Conservation (phyloP, 2,888 invertebrate species). For the Steinernema carpocapsae region DNA sequence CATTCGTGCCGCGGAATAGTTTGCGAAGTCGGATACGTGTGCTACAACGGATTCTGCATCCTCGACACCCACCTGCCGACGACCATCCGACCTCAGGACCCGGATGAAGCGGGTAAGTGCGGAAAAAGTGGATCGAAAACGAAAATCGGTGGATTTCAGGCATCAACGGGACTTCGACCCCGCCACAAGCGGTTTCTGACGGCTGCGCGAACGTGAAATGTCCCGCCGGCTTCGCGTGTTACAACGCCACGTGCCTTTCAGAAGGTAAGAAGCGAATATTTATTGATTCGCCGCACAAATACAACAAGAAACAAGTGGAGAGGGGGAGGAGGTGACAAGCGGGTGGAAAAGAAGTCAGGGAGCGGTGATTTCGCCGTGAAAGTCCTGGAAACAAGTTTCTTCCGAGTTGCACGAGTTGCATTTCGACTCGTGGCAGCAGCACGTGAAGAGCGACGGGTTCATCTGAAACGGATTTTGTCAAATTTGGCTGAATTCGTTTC, state of each 20-base stretch:
- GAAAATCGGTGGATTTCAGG: neutral
- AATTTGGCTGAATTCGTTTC: too few species aligned
- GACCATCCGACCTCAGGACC: too few species aligned
- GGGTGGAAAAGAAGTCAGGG: neutral
- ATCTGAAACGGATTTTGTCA: neutral
- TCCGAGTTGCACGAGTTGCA: conserved; percentile 26
- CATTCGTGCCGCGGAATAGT: neutral
- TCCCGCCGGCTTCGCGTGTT: neutral
- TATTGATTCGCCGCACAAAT: conserved; percentile 9
- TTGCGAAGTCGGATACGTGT: neutral
- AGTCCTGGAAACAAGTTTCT: conserved; percentile 16
- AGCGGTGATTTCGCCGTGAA: conserved; percentile 1
- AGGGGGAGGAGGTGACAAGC: neutral
- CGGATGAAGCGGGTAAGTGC: too few species aligned
- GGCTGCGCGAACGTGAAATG: neutral
- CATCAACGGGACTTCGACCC: neutral
- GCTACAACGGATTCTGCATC: neutral
- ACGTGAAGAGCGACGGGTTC: conserved; percentile 18
- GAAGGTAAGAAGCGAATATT: neutral
- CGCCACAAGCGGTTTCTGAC: neutral
- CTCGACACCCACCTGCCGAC: neutral
- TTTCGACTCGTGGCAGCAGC: conserved; percentile 3
- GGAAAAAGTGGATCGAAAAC: too few species aligned
- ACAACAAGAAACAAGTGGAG: conserved; percentile 6
- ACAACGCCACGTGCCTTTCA: conserved; percentile 1